Conservation (phyloP, 2,888 invertebrate genomes). For the Athrips mouffetella region DNA sequence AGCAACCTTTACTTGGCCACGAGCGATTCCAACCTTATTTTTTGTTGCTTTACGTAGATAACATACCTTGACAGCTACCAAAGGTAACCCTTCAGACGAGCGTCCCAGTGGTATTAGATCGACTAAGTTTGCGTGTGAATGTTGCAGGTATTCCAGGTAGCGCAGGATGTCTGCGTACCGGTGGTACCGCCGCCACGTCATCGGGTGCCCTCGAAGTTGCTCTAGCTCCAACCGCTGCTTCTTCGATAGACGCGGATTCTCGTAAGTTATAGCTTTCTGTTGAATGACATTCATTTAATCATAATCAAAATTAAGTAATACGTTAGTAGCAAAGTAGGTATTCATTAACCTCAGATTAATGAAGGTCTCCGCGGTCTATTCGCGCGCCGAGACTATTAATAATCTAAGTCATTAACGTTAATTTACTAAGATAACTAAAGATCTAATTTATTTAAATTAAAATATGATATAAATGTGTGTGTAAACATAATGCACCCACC, state of each 20-base stretch:
- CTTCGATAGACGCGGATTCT: slow-evolving; percentile 81
- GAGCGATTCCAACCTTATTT: no score
- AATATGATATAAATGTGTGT: no score
- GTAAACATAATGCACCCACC: no score
- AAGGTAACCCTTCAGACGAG: slow-evolving; percentile 84
- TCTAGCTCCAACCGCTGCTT: slow-evolving; percentile 79
- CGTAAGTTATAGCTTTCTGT: slow-evolving; percentile 82
- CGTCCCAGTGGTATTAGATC: slow-evolving; percentile 84
- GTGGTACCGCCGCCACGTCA: slow-evolving; percentile 86
- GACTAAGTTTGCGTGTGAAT: slow-evolving; percentile 80
- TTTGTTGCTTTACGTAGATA: not conserved
- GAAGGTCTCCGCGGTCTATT: no score
- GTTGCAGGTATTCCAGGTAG: slow-evolving; percentile 83
- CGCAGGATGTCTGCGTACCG: slow-evolving; percentile 83
- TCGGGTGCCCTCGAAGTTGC: slow-evolving; percentile 77
- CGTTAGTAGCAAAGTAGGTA: no score
- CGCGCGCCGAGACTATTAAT: no score
- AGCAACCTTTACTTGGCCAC: no score
- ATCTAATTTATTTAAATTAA: no score
- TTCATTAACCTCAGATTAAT: no score
- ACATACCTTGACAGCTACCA: slow-evolving; percentile 83
- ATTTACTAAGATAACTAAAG: no score
- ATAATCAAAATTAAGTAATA: not conserved
- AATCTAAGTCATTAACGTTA: no score
- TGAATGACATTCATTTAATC: not conserved